Conservation (phyloP, 2,888 invertebrate genomes). For the Athalia rosae region DNA sequence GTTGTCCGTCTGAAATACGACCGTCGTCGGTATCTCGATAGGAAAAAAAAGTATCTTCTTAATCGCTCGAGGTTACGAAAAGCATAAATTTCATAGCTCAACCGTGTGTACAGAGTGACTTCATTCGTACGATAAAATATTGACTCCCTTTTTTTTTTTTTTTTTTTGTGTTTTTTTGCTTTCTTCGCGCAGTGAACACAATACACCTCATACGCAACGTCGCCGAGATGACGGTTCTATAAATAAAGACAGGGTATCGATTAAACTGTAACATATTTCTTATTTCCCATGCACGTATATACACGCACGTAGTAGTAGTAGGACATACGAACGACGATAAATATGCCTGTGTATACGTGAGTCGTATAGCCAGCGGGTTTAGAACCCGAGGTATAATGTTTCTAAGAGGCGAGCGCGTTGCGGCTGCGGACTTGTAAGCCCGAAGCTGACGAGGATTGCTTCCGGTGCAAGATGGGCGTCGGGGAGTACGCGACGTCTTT, state of each 20-base stretch:
- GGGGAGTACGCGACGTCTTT: not conserved
- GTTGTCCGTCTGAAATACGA: constrained; percentile 4
- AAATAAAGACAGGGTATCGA: constrained; percentile 56
- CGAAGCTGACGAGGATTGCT: not conserved
- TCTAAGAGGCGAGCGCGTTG: too few species aligned
- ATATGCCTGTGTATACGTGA: not conserved
- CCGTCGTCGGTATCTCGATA: not conserved
- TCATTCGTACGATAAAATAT: constrained; percentile 3
- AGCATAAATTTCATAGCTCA: not conserved
- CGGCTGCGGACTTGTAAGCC: too few species aligned
- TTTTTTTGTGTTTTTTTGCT: not conserved
- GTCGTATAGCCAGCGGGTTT: not conserved
- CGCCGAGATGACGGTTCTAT: constrained; percentile 20
- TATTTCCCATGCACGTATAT: not conserved
- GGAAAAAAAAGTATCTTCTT: not conserved
- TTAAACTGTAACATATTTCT: constrained; percentile 51
- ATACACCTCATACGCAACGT: not conserved
- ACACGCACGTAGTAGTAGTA: too few species aligned
- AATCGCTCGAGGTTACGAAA: constrained; percentile 16
- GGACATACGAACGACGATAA: not conserved
- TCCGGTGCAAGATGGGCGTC: not conserved
- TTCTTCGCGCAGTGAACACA: not conserved
- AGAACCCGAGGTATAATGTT: too few species aligned
- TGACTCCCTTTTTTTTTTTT: not conserved
- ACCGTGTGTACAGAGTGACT: too few species aligned